These are phyloP conservation scores for Luidia sarsii DNA, from an alignment of 53 echinoderm and acorn worm genomes.

Conservation along the genomic window DNA sequence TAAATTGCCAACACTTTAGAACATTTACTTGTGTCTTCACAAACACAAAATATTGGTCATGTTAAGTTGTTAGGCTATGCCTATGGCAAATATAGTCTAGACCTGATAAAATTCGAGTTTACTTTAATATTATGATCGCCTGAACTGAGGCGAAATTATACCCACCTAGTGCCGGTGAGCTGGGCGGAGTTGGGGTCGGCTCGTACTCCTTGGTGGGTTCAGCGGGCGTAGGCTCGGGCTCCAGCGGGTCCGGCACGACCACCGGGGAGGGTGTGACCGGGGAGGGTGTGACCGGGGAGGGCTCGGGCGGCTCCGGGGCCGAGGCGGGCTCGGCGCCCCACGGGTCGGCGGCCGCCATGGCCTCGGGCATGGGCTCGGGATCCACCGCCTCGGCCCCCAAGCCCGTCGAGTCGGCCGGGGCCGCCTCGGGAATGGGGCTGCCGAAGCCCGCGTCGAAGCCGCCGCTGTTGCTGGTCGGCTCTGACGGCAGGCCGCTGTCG, in stretches of 20 bases:
- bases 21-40: no score
- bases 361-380: conserved; percentile 16
- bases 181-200: conserved; percentile 45
- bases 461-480: not conserved
- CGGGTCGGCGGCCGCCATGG: not conserved
- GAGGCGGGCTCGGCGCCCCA: conserved; percentile 18
- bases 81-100: no score
- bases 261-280: conserved; percentile 14
- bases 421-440: conserved; percentile 53
- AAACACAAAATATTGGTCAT: no score
- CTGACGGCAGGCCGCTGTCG: conserved; percentile 20
- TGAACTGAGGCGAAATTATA: no score
- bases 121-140: no score
- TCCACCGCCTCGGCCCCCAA: conserved; percentile 1
- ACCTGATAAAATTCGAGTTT: no score
- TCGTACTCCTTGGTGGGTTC: conserved; percentile 26
- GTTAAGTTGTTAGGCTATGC: no score
- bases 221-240: conserved; percentile 4
- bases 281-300: not conserved
- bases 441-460: conserved; percentile 56
- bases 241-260: conserved; percentile 11
- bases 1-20: no score
- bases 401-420: conserved; percentile 17
- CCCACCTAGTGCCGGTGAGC: conserved; percentile 51
- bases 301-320: conserved; percentile 15